These are phyloP conservation scores for Nannoperca obscura DNA, from an alignment of 2,797 vertebrate genomes.

Conservation along the genomic window DNA sequence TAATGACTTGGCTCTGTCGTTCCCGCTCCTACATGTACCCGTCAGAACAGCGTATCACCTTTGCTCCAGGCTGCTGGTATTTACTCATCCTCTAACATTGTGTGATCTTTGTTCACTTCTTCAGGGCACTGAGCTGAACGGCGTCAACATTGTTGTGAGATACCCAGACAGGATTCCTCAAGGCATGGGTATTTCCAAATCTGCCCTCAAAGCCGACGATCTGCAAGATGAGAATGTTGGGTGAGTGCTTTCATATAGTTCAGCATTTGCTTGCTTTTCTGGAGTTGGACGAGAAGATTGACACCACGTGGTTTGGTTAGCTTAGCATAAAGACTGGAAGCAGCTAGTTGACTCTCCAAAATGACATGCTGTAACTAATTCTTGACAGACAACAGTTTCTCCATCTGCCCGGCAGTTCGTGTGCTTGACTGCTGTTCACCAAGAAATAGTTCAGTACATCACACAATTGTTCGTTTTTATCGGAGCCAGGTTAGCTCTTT, in stretches of 20 bases:
- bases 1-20: not conserved
- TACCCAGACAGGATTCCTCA: slow-evolving; percentile 82
- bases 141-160: slow-evolving; percentile 73
- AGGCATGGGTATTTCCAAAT: slow-evolving; percentile 79
- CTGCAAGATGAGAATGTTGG: slow-evolving; percentile 42
- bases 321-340: not conserved
- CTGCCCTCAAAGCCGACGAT: slow-evolving; percentile 67
- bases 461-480: too few relatives aligned
- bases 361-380: not conserved
- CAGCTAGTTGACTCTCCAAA: not conserved
- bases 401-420: not conserved
- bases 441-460: too few relatives aligned
- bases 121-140: slow-evolving; percentile 75
- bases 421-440: not conserved
- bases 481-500: too few relatives aligned
- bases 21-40: not conserved
- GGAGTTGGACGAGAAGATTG: not conserved
- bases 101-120: not conserved
- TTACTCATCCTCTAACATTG: too few relatives aligned
- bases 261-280: not conserved
- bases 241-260: slow-evolving; percentile 43
- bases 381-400: not conserved
- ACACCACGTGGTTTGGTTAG: not conserved
- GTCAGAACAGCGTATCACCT: not conserved
- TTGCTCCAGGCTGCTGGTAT: not conserved